A percentile compares a stretch with the other conserved stretches of the same genome.
These are phyloP conservation scores for Pheosia tremula DNA, from an alignment of 2,888 invertebrate species.

Conservation along the genomic window DNA sequence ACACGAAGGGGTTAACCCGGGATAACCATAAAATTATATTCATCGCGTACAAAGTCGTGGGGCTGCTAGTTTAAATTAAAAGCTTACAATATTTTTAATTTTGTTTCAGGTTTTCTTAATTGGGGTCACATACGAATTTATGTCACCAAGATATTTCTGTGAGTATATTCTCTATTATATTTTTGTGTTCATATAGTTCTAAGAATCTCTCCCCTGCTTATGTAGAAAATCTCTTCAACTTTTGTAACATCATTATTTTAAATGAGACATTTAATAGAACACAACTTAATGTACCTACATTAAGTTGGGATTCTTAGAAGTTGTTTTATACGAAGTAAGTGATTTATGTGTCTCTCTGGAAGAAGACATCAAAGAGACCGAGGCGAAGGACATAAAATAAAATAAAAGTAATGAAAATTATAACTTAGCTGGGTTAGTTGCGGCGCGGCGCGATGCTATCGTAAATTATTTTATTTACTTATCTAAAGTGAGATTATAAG, in stretches of 20 bases:
- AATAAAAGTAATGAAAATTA: background rate
- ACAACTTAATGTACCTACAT: background rate
- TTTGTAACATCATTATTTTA: background rate
- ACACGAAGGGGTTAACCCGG: too few species aligned
- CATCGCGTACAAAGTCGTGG: too few species aligned
- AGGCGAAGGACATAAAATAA: background rate
- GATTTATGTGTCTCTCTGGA: background rate
- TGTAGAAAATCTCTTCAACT: constrained; percentile 1
- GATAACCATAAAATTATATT: too few species aligned
- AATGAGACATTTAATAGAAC: background rate
- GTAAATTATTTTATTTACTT: background rate
- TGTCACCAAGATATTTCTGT: constrained; percentile 73
- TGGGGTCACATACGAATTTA: constrained; percentile 63
- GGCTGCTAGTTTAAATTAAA: background rate
- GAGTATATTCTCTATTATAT: constrained; percentile 44
- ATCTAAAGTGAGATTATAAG: background rate
- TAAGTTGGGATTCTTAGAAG: background rate
- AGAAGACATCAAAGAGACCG: background rate
- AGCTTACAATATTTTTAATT: constrained; percentile 16
- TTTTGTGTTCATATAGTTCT: background rate
- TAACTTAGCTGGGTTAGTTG: too few species aligned
- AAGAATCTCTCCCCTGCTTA: constrained; percentile 8
- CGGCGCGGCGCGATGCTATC: constrained; percentile 4
- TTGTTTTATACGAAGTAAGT: background rate
- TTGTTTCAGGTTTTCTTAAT: constrained; percentile 74